phyloP scores from a whole-genome alignment of 2,113 vertebrate species.

The Apteryx mantelli region DNA sequence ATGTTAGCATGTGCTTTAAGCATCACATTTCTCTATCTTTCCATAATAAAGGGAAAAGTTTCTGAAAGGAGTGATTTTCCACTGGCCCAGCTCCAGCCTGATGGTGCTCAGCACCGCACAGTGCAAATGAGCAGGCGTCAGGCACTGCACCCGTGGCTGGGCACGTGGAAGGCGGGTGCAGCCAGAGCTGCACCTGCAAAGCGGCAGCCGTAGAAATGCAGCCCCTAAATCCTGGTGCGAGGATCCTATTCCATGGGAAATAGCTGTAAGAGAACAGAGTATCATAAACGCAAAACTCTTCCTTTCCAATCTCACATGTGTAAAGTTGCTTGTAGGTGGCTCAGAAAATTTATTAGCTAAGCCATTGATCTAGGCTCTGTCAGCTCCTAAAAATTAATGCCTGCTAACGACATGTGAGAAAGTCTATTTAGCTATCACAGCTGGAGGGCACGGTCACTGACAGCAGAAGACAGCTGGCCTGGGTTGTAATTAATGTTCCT shows the following conservation, averaged over 20 bases:
- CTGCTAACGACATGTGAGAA: neutral
- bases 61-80: neutral
- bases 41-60: neutral
- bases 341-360: neutral
- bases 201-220: neutral
- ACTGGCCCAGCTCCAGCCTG: neutral
- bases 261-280: neutral
- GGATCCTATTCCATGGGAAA: neutral
- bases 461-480: neutral
- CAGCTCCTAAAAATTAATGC: neutral
- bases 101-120: neutral
- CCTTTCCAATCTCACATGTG: neutral
- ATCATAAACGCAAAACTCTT: neutral
- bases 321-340: neutral
- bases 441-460: neutral
- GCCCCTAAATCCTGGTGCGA: neutral
- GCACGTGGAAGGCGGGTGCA: accelerated
- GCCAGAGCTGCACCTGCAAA: neutral
- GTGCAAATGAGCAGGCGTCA: neutral
- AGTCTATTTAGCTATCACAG: neutral
- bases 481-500: neutral
- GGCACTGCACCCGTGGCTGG: neutral
- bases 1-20: neutral
- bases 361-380: neutral
- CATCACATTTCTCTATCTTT: neutral